These are phyloP conservation scores for Acanthiza pusilla DNA, from an alignment of 2,797 vertebrate species.

Conservation along the genomic window DNA sequence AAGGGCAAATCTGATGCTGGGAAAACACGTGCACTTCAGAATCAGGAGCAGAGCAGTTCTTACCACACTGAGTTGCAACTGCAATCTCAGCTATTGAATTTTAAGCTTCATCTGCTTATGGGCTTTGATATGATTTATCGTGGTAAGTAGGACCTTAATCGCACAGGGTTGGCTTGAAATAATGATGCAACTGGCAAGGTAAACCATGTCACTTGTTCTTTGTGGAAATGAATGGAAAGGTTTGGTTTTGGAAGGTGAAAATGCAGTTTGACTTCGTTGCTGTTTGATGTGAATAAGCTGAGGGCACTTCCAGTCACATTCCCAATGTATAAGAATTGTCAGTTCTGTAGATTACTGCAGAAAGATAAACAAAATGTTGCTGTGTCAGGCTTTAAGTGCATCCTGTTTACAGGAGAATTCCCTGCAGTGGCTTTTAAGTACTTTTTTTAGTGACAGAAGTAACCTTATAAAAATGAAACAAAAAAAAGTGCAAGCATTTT, in stretches of 20 bases:
- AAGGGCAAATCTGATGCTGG: neutral
- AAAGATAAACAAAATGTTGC: neutral
- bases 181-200: neutral
- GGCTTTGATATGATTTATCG: neutral
- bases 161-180: neutral
- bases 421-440: neutral
- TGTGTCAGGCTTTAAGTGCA: neutral
- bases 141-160: neutral
- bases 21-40: neutral
- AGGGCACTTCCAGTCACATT: neutral
- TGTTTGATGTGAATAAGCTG: neutral
- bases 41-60: neutral
- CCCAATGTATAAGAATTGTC: neutral
- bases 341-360: neutral
- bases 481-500: neutral
- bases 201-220: neutral
- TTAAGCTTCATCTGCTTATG: neutral
- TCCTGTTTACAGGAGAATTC: neutral
- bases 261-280: fast-evolving
- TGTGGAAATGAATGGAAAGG: neutral
- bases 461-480: neutral
- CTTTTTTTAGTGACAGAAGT: neutral
- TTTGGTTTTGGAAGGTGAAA: neutral
- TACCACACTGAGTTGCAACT: neutral
- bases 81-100: neutral